phyloP scores from a whole-genome alignment of 2,113 vertebrate species.

The Drymodes brunneopygia region DNA sequence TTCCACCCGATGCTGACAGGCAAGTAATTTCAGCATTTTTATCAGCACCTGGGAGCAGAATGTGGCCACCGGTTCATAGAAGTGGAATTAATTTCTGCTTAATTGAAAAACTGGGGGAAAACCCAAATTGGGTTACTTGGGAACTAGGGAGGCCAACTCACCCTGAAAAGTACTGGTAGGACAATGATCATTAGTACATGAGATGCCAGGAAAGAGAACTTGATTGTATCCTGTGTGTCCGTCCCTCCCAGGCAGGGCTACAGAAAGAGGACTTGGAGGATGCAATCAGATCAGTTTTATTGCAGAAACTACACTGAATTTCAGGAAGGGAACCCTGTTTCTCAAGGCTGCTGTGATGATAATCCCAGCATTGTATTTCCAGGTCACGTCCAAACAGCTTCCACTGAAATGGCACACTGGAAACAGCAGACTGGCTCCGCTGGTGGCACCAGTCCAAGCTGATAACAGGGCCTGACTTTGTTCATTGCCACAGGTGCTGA shows the following conservation, averaged over 20 bases:
- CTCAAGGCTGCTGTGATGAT: background rate
- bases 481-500: constrained; percentile 28
- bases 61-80: background rate
- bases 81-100: background rate
- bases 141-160: background rate
- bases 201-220: background rate
- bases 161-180: background rate
- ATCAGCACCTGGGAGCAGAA: background rate
- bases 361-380: background rate
- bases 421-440: background rate
- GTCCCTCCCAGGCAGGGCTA: background rate
- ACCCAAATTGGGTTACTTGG: background rate
- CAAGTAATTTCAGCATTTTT: background rate
- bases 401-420: background rate
- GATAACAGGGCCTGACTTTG: background rate
- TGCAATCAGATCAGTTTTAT: background rate
- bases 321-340: background rate
- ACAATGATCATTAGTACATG: background rate
- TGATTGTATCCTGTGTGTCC: background rate
- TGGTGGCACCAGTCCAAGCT: constrained; percentile 13
- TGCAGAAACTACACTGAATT: background rate
- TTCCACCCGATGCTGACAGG: background rate
- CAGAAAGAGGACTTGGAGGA: background rate
- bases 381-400: background rate
- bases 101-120: background rate